Percentiles rank a stretch among this genome's conserved stretches.
phyloP scores from a whole-genome alignment of 2,113 vertebrate species.

The Malaclemys terrapin region DNA sequence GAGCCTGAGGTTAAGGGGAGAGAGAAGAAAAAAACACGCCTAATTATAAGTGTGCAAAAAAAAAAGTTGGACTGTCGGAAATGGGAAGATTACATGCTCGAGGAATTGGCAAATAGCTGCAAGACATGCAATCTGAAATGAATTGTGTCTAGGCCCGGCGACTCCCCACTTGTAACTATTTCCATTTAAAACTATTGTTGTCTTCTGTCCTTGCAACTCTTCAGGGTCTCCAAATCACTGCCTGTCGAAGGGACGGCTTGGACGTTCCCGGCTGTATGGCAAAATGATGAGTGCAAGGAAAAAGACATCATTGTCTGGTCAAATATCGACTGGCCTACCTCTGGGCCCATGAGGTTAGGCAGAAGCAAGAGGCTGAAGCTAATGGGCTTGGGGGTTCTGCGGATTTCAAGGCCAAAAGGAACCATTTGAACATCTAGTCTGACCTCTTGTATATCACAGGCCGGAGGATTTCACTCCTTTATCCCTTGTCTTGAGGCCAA shows the following conservation, averaged over 20 bases:
- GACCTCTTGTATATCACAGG: background rate
- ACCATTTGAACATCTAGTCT: fast-evolving
- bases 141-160: background rate
- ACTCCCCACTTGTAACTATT: constrained; percentile 33
- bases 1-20: constrained; percentile 71
- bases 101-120: constrained; percentile 35
- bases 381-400: fast-evolving
- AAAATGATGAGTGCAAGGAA: background rate
- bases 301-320: background rate
- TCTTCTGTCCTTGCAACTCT: background rate
- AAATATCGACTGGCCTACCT: background rate
- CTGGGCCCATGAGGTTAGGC: background rate
- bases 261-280: background rate
- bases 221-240: background rate
- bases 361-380: background rate
- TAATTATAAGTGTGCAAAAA: constrained; percentile 72
- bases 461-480: background rate
- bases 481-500: background rate
- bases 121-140: constrained; percentile 43
- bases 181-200: background rate
- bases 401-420: background rate
- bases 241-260: background rate
- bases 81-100: constrained; percentile 61
- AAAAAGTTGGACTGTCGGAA: constrained; percentile 46
- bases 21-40: constrained; percentile 12